Evolutionary conservation across 2,888 invertebrate species (phyloP).

Genomic region (Phorcus lineatus): DNA sequence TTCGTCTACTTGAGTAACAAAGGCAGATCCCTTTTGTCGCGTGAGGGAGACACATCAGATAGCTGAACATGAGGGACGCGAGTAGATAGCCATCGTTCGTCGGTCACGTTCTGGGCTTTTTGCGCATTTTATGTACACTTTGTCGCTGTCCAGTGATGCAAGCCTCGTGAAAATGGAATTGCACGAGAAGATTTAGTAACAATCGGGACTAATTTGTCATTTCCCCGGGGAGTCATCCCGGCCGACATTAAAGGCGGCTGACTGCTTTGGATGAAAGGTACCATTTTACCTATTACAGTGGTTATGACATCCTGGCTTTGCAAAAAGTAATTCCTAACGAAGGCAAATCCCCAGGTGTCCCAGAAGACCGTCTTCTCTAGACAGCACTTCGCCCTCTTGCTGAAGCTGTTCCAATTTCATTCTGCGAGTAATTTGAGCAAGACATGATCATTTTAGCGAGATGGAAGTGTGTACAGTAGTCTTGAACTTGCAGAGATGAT

Average conservation of each 20-base stretch:
- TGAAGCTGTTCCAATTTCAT: not conserved
- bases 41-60: not conserved
- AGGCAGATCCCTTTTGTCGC: not conserved
- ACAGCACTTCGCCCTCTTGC: not conserved
- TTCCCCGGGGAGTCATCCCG: not conserved
- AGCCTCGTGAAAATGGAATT: not conserved
- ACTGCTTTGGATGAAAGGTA: not conserved
- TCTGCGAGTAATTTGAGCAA: not conserved
- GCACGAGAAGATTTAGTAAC: constrained; percentile 4
- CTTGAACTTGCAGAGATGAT: not conserved
- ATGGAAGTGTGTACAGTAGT: not conserved
- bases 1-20: not conserved
- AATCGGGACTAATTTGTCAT: not conserved
- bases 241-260: not conserved
- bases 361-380: not conserved
- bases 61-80: not conserved
- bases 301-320: not conserved
- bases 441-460: not conserved
- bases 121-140: constrained; percentile 1
- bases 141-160: constrained; percentile 1
- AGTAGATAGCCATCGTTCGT: not conserved
- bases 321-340: not conserved
- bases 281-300: not conserved
- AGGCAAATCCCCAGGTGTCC: not conserved
- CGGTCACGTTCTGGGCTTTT: not conserved